Percentiles rank a stretch among this genome's conserved stretches.
phyloP scores from a whole-genome alignment of 2,113 vertebrate species.

The mouse (Mus musculus) region GRCm39 chr3:107235501-107236000 shows the following conservation, averaged over 20 bases:
- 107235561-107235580: conserved; percentile 69
- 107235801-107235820: conserved; percentile 73
- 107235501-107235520: conserved; percentile 77
- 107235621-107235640: conserved; percentile 43
- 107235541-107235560: conserved; percentile 82
- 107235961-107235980: conserved; percentile 62
- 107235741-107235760: conserved; percentile 58
- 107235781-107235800: conserved; percentile 51
- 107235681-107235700: conserved; percentile 67
- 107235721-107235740: conserved; percentile 79
- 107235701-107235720: conserved; percentile 68
- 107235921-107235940: conserved; percentile 46
- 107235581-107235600: conserved; percentile 83
- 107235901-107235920: conserved; percentile 46
- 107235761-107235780: conserved; percentile 73
- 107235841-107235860: conserved; percentile 31
- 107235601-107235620: conserved; percentile 48
- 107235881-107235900: conserved; percentile 50
- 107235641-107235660: conserved; percentile 47
- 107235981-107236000: conserved; percentile 68
- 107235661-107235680: conserved; percentile 65
- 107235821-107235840: not conserved
- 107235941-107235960: conserved; percentile 59
- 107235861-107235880: conserved; percentile 5
- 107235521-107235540: conserved; percentile 82